Evolutionary conservation across 64 coral and sea anemone species (phyloP), one percentile per base, ranked within the genome.

Genomic region (Dendronephthya gigantea): DNA sequence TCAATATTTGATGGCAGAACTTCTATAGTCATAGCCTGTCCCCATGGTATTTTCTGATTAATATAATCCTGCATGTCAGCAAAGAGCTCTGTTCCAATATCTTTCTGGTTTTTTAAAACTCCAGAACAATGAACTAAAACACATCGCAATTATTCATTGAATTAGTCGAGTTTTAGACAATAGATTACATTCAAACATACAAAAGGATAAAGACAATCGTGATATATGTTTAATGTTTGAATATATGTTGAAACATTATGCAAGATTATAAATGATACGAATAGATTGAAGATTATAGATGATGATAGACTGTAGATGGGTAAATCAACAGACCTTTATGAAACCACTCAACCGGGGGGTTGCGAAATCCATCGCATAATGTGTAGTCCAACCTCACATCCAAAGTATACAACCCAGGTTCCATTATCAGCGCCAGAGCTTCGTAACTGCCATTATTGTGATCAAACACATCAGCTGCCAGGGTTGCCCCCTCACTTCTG

Each of bases 101-200:
- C 72, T 19, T n/a, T 5, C 55, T 62, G 55, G 17, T 62, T 62
- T 8, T 33, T 79, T 2, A 37, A 37, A 28, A 28, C 30, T 34
- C 72, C 72, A 8, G 72, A 79, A 79, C 72, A 79, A 33, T 79
- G 72, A 35, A 79, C 72, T 79, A 79, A 39, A 35, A 79, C 19
- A 62, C 19, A 5, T 7, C 0, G 25, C 13, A 1, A 1, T 16
- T 22, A 52, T 1, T 16, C 50, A 52, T 52, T 1, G n/a, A n/a
- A 2, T 0, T 52, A 52, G 48, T 50, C 48, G 48, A 22, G 23
- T 52, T 52, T 52, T 52, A n/a, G n/a, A n/a, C n/a, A n/a, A n/a
- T n/a, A n/a, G n/a, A n/a, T n/a, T n/a, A n/a, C n/a, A n/a, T n/a
- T n/a, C n/a, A n/a, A n/a, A n/a, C n/a, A n/a, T n/a, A n/a, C n/a